These are phyloP conservation scores for Peromyscus eremicus DNA, from an alignment of 2,797 vertebrate genomes.

Conservation along the genomic window DNA sequence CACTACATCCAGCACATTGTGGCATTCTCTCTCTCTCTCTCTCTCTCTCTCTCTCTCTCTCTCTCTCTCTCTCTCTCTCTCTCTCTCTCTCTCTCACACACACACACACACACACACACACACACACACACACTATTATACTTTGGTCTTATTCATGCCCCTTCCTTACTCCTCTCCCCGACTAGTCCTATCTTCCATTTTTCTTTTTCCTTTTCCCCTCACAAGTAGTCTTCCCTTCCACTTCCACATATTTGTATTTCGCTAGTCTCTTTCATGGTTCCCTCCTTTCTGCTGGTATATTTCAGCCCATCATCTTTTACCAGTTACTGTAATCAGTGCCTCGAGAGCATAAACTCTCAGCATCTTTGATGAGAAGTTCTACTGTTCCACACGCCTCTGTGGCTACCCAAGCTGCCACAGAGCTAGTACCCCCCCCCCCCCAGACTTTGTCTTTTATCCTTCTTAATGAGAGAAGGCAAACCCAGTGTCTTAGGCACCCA, in stretches of 20 bases:
- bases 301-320: background rate
- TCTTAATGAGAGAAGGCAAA: slow-evolving; percentile 16
- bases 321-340: background rate
- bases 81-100: background rate
- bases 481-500: background rate
- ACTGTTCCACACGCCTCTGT: background rate
- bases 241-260: background rate
- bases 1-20: background rate
- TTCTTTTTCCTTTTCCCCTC: background rate
- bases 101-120: background rate
- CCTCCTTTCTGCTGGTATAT: background rate
- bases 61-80: background rate
- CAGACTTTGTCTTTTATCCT: background rate
- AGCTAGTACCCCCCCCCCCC: background rate
- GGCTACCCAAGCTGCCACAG: background rate
- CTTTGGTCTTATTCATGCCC: background rate
- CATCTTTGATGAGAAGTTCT: background rate
- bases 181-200: background rate
- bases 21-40: background rate
- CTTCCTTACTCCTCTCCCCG: too few relatives aligned
- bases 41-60: background rate
- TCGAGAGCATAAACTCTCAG: background rate
- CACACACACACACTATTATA: background rate
- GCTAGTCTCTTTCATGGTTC: background rate
- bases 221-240: background rate